Conservation (phyloP, 2,888 invertebrate species). For the Lochmaea capreae region DNA sequence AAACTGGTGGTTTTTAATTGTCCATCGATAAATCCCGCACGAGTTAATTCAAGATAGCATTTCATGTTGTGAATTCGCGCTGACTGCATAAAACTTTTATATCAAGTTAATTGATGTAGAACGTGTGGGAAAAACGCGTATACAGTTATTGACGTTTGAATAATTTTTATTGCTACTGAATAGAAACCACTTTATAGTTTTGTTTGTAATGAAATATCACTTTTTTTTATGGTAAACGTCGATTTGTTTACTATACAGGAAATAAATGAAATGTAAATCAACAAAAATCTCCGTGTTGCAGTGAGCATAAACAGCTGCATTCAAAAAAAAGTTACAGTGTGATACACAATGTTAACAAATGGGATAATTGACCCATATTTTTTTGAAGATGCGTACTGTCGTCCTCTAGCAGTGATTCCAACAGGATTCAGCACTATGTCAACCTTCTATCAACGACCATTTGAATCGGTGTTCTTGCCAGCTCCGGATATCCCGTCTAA, state of each 20-base stretch:
- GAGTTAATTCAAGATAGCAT: neutral
- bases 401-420: too few species aligned
- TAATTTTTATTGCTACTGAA: neutral
- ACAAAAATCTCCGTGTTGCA: too few species aligned
- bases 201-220: neutral
- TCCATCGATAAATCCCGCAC: neutral
- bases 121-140: neutral
- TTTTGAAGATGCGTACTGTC: too few species aligned
- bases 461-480: too few species aligned
- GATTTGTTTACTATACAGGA: neutral
- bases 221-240: neutral
- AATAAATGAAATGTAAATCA: neutral
- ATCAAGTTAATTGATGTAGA: neutral
- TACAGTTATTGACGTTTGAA: neutral
- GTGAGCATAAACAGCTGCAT: too few species aligned
- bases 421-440: too few species aligned
- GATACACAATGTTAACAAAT: too few species aligned
- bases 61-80: neutral
- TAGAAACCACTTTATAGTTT: neutral
- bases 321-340: too few species aligned
- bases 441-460: too few species aligned
- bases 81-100: conserved; percentile 4
- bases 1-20: conserved; percentile 15
- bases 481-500: too few species aligned
- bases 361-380: too few species aligned